Base-by-base conservation (phyloP, 2,888 invertebrate genomes). In the Cheilosia vernalis region DNA sequence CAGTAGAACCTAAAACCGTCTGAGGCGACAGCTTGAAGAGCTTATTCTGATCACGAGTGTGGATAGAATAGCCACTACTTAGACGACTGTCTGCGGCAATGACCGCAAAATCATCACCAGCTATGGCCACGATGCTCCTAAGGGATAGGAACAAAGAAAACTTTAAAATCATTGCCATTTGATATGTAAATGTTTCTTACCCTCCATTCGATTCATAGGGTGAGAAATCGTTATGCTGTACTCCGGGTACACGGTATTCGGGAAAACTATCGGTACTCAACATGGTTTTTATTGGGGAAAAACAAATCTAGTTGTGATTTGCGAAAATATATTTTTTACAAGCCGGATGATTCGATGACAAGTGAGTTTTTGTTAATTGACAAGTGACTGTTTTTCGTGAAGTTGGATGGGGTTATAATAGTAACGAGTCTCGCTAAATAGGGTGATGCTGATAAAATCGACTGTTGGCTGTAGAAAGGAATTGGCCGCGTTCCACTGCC, bases 71-170 rank as follows among this genome's bases (percentile, higher is more conserved):
- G 0, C 98, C 98, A 83, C 96, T 94, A 91, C 97, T 97, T 51
- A 99, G 94, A 88, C 99, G 96, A 0, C 98, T 98, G 90, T 99
- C 99, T 0, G 98, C 97, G 5, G 98, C 99, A 90, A 99, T 96
- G 27, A 99, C 95, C 19, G 96, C 97, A 92, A 96, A 99, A 92
- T 99, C 97, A 53, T 98, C 96, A 27, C 99, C 99, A 90, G 98
- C 98, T 89, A 99, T 96, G 27, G 99, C 99, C 61, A 99, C 96
- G 73, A 98, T 95, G 90, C 98, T 98, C 89, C 99, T 99, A 89
- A 72, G 93, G 92, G 83, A 27, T 40, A 21, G 27, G 40, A 63
- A 58, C 61, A 67, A 72, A 61, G 66, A 70, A 64, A 49, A 40
- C 4, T 40, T 53, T 7, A 56, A 47, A 24, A 9, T 19, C 13